Evolutionary conservation across 2,113 vertebrate genomes (phyloP).

Genomic region (Tympanuchus pallidicinctus): DNA sequence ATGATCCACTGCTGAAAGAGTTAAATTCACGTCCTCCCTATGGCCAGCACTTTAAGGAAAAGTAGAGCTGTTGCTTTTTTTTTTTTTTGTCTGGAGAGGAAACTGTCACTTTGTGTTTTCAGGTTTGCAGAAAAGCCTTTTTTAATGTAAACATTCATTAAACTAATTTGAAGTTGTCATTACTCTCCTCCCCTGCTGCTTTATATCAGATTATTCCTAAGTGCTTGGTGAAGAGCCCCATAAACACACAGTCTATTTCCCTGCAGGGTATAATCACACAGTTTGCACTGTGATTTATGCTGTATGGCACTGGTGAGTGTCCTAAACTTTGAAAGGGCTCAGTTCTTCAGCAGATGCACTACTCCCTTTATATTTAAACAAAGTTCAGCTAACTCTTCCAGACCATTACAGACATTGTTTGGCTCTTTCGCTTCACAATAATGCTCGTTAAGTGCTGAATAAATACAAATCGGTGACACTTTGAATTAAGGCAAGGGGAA

Average conservation of each 20-base stretch:
- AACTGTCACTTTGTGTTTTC: slow-evolving; percentile 82
- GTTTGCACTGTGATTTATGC: slow-evolving; percentile 87
- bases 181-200: slow-evolving; percentile 88
- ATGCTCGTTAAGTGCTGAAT: slow-evolving; percentile 53
- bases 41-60: not conserved
- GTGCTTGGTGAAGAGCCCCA: slow-evolving; percentile 87
- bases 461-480: slow-evolving; percentile 72
- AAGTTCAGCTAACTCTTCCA: slow-evolving; percentile 67
- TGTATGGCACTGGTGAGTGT: slow-evolving; percentile 77
- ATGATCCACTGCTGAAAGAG: not conserved
- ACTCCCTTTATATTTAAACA: slow-evolving; percentile 73
- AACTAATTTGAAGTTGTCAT: slow-evolving; percentile 92
- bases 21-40: slow-evolving; percentile 63
- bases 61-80: not conserved
- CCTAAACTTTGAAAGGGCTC: slow-evolving; percentile 81
- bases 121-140: slow-evolving; percentile 83
- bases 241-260: slow-evolving; percentile 88
- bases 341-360: slow-evolving; percentile 70
- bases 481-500: slow-evolving; percentile 69
- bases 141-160: slow-evolving; percentile 91
- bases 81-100: slow-evolving; percentile 60
- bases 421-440: slow-evolving; percentile 58
- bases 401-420: slow-evolving; percentile 54
- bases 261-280: slow-evolving; percentile 89
- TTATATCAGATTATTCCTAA: slow-evolving; percentile 92